Evolutionary conservation across 2,888 invertebrate genomes (phyloP), one percentile per base, ranked within the genome.

Genomic region (Ormyrus labotus): DNA sequence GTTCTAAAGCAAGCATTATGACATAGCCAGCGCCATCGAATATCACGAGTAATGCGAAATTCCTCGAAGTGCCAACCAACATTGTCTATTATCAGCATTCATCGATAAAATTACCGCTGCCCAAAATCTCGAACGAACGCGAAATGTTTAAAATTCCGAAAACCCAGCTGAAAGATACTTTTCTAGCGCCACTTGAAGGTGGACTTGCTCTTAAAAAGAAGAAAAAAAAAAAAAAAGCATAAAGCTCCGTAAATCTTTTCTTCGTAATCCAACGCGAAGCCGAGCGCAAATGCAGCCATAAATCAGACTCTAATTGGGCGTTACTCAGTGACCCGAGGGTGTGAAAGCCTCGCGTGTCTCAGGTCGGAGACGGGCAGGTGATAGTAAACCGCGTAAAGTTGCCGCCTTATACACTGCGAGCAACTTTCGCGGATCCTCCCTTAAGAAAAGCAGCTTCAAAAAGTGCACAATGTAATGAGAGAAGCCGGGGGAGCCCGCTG

Each of bases 251-350:
- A 72, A 76, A 80, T 76, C 55, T 76, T 58, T 70, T 34, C 58
- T 65, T 19, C 71, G 57, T 57, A 63, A 57, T 69, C 48, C 10
- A 58, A 11, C 7, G 45, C 61, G 19, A 73, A 58, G 57, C 4
- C 57, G 45, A 34, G 45, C 60, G 55, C 45, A 47, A 51, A 53
- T 64, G 60, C n/a, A 69, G 7, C 57, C 72, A 55, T 77, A 80
- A 80, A 80, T 80, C 80, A 80, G 67, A 57, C 76, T 48, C 76
- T 80, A 80, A 80, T 80, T 77, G 63, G 53, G 68, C 68, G 53
- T 77, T 76, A 71, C 50, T 67, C 57, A 19, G 71, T 55, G 48
- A 57, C n/a, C 53, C 34, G 51, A 47, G 69, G 64, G 61, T 55
- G 64, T 61, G 58, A 67, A 78, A 79, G 50, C 13, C 55, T 77